phyloP scores from a whole-genome alignment of 2,888 invertebrate species.

The Archips xylosteana region DNA sequence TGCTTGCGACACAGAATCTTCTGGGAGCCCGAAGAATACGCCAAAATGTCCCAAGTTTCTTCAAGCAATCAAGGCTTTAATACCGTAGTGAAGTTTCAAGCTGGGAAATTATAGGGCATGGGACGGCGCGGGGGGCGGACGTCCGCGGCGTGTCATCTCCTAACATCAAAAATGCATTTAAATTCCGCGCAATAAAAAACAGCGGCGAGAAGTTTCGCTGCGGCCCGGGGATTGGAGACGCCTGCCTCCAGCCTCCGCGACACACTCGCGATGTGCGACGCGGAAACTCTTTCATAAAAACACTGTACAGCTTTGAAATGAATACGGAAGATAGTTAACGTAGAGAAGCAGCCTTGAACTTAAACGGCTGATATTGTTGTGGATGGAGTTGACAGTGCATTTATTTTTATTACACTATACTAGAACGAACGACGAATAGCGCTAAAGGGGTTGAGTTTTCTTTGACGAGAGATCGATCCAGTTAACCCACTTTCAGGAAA shows the following conservation, averaged over 20 bases:
- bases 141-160: constrained; percentile 86
- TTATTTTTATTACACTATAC: neutral
- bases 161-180: constrained; percentile 87
- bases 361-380: neutral
- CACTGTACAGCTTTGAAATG: constrained; percentile 21
- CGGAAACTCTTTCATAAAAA: constrained; percentile 39
- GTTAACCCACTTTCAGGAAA: constrained; percentile 9
- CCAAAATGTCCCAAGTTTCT: constrained; percentile 85
- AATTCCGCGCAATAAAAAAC: constrained; percentile 86
- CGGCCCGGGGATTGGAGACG: constrained; percentile 78
- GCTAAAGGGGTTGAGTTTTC: neutral
- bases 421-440: neutral
- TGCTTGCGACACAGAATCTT: constrained; percentile 78
- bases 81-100: constrained; percentile 85
- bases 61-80: constrained; percentile 85
- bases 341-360: constrained; percentile 10
- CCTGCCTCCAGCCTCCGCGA: constrained; percentile 61
- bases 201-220: constrained; percentile 81
- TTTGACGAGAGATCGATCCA: constrained; percentile 8
- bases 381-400: neutral
- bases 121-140: constrained; percentile 68
- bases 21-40: constrained; percentile 83
- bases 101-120: constrained; percentile 84
- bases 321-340: constrained; percentile 14
- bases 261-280: constrained; percentile 61